These are phyloP conservation scores for Clavelina lepadiformis DNA, from an alignment of 23 tunicate genomes.

Conservation along the genomic window DNA sequence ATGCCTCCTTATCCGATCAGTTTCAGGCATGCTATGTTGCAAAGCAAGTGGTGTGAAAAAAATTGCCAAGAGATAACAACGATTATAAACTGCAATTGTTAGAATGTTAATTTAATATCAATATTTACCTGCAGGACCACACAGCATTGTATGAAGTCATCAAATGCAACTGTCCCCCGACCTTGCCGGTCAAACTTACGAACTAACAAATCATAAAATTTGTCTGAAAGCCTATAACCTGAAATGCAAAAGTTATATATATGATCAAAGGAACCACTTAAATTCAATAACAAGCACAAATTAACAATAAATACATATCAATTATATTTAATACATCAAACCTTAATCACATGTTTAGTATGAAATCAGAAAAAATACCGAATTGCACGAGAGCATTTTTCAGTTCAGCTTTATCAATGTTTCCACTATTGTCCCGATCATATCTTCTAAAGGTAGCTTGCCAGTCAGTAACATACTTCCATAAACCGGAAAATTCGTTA, in stretches of 20 bases:
- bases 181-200: constrained; percentile 82
- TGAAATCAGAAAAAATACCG: constrained; percentile 23
- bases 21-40: too few species aligned
- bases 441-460: constrained; percentile 71
- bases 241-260: constrained; percentile 12
- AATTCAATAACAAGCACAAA: too few species aligned
- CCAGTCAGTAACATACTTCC: constrained; percentile 97
- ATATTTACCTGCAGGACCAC: constrained; percentile 70
- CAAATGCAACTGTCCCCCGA: constrained; percentile 80
- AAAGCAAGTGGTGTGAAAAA: too few species aligned
- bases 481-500: constrained; percentile 80
- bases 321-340: neutral
- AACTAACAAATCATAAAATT: constrained; percentile 56
- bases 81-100: too few species aligned
- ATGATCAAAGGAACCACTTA: too few species aligned
- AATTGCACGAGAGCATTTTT: constrained; percentile 73
- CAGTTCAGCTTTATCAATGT: constrained; percentile 73
- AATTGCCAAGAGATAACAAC: too few species aligned
- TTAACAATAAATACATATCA: too few species aligned
- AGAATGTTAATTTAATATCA: too few species aligned
- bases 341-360: neutral
- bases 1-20: too few species aligned
- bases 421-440: constrained; percentile 86
- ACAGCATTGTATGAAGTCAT: constrained; percentile 91
- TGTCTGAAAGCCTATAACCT: constrained; percentile 83